A percentile compares a stretch with the other conserved stretches of the same genome.
Evolutionary conservation across 2,113 vertebrate genomes (phyloP).

Genomic region (Cacatua alba): DNA sequence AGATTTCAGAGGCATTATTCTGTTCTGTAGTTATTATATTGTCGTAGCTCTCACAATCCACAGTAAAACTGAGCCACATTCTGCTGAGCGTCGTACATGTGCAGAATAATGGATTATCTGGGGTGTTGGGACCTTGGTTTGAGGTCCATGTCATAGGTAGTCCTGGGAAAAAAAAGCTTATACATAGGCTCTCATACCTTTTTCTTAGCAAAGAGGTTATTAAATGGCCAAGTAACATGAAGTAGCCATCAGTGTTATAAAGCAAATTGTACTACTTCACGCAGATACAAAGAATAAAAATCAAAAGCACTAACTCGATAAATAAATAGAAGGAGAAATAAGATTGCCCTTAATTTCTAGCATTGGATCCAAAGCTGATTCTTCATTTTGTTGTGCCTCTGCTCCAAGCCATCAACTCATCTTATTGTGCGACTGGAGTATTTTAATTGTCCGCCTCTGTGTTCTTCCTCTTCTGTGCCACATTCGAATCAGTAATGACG

Average conservation of each 20-base stretch:
- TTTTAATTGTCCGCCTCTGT: background rate
- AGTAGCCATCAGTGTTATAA: background rate
- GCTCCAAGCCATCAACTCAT: background rate
- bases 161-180: background rate
- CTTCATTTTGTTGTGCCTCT: background rate
- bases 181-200: background rate
- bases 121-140: background rate
- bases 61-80: background rate
- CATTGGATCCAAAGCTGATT: background rate
- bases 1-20: background rate
- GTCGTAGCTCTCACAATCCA: background rate
- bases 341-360: background rate
- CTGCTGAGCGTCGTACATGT: background rate
- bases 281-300: background rate
- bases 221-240: background rate
- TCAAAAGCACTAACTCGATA: background rate
- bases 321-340: background rate
- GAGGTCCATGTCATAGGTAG: background rate
- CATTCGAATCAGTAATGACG: background rate
- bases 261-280: background rate
- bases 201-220: background rate
- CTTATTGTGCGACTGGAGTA: fast-evolving
- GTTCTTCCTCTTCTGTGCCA: background rate
- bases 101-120: fast-evolving
- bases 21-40: background rate